phyloP scores from a whole-genome alignment of 2,888 invertebrate species.

The Acleris emargana region DNA sequence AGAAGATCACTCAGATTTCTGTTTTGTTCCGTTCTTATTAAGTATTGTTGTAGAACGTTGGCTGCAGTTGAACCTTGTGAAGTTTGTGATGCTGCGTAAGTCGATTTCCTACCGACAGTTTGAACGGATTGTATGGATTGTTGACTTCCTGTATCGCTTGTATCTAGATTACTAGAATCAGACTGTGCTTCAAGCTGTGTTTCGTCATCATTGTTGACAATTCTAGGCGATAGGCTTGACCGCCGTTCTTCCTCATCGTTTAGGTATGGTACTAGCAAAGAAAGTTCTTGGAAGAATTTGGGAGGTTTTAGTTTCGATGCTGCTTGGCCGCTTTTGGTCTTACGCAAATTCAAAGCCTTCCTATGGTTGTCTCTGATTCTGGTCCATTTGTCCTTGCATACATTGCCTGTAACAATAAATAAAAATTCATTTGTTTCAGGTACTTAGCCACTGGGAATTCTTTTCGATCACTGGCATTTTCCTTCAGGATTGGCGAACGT shows the following conservation, averaged over 20 bases:
- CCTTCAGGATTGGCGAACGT: constrained; percentile 21
- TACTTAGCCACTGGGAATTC: constrained; percentile 37
- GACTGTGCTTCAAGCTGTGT: constrained; percentile 26
- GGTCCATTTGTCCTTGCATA: constrained; percentile 33
- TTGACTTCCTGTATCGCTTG: constrained; percentile 17
- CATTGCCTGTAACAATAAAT: too few relatives aligned
- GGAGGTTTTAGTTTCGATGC: constrained; percentile 40
- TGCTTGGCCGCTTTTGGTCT: constrained; percentile 43
- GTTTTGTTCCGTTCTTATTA: too few relatives aligned
- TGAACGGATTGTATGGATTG: not conserved
- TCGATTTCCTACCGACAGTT: too few relatives aligned
- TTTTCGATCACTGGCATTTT: constrained; percentile 40
- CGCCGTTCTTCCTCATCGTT: constrained; percentile 36
- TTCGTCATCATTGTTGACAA: constrained; percentile 11
- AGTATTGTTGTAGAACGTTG: too few relatives aligned
- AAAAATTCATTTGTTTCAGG: too few relatives aligned
- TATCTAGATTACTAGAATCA: constrained; percentile 23
- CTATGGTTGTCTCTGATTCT: constrained; percentile 40
- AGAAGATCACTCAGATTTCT: constrained; percentile 26
- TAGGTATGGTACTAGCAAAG: constrained; percentile 37
- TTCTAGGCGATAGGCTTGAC: constrained; percentile 31
- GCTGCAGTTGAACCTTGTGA: too few relatives aligned
- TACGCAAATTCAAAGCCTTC: constrained; percentile 40
- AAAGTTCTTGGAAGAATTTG: constrained; percentile 40
- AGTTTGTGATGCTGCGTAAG: too few relatives aligned